Percentiles rank a stretch among this genome's conserved stretches.
Evolutionary conservation across 1,140 invertebrate genomes (phyloP).

Genomic region (Drosophila subobscura): DNA sequence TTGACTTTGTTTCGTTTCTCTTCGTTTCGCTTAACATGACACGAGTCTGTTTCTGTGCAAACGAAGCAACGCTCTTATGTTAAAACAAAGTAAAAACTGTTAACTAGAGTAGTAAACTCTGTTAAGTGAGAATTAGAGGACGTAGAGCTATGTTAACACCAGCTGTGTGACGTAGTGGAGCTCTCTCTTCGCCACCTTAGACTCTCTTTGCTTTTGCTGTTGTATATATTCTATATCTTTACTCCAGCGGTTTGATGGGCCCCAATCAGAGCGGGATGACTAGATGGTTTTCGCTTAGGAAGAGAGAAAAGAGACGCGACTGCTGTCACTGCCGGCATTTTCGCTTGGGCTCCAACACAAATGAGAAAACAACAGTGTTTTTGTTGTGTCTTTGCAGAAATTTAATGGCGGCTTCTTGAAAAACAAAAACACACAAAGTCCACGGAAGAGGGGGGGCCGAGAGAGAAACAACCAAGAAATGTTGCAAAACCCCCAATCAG

Average conservation of each 20-base stretch:
- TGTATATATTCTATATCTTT: conserved; percentile 53
- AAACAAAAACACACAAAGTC: conserved; percentile 17
- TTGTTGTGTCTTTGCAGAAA: conserved; percentile 61
- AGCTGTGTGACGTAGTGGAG: conserved; percentile 60
- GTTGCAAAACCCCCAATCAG: background rate
- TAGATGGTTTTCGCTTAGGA: conserved; percentile 10
- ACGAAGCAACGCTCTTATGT: too few relatives aligned
- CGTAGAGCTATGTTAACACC: conserved; percentile 29
- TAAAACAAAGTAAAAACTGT: too few relatives aligned
- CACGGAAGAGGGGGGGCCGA: too few relatives aligned
- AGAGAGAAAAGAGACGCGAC: too few relatives aligned
- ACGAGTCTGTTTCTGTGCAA: too few relatives aligned
- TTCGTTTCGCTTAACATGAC: too few relatives aligned
- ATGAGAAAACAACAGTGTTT: conserved; percentile 27
- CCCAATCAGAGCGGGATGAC: conserved; percentile 51
- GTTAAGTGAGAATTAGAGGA: too few relatives aligned
- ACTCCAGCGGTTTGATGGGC: conserved; percentile 15
- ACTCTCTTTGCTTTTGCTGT: conserved; percentile 11
- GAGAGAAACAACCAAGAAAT: too few relatives aligned
- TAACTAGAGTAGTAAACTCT: too few relatives aligned
- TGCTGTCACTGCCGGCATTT: conserved; percentile 49
- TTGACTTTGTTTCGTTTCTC: too few relatives aligned
- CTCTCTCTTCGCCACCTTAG: conserved; percentile 20
- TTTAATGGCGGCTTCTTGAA: conserved; percentile 60
- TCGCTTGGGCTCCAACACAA: conserved; percentile 31